These are phyloP conservation scores for Fabriciana adippe DNA, from an alignment of 2,888 invertebrate species.

Conservation along the genomic window DNA sequence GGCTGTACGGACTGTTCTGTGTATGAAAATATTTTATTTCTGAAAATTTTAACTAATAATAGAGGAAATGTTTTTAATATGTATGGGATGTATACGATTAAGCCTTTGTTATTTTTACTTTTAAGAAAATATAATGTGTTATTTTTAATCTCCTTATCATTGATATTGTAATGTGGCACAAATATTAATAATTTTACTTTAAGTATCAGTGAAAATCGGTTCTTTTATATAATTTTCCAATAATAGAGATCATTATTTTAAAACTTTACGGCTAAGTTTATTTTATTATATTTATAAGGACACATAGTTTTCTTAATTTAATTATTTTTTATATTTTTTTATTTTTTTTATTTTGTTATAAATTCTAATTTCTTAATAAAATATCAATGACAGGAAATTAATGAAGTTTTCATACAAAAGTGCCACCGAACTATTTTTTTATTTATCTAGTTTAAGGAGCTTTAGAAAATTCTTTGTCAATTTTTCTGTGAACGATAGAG, in stretches of 20 bases:
- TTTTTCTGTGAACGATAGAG: too few relatives aligned
- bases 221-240: not conserved
- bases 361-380: conserved; percentile 15
- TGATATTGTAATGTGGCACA: conserved; percentile 17
- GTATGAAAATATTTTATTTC: conserved; percentile 12
- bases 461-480: too few relatives aligned
- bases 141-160: conserved; percentile 6
- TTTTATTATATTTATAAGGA: conserved; percentile 17
- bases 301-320: conserved; percentile 20
- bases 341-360: conserved; percentile 2
- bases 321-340: not conserved
- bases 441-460: too few relatives aligned
- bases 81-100: not conserved
- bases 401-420: not conserved
- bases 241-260: not conserved
- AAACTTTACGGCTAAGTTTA: not conserved
- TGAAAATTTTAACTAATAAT: not conserved
- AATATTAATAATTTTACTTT: not conserved
- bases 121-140: conserved; percentile 4
- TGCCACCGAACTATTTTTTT: not conserved
- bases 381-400: conserved; percentile 18
- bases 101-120: not conserved
- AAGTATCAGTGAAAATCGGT: not conserved
- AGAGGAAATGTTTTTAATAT: not conserved
- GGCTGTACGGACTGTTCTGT: not conserved